These are phyloP conservation scores for Radopholus similis DNA, from an alignment of 1,140 invertebrate species.

Conservation along the genomic window DNA sequence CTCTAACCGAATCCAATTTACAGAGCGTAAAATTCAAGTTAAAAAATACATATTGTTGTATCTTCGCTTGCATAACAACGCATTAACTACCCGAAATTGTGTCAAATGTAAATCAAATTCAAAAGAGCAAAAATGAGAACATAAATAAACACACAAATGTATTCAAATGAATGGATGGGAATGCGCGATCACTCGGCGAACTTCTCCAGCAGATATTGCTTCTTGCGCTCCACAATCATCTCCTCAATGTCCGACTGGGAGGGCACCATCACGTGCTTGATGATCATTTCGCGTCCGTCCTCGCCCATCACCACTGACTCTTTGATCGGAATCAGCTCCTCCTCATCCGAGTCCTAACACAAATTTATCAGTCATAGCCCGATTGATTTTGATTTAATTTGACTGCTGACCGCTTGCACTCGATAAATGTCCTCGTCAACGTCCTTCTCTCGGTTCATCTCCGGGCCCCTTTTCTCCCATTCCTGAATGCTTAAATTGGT, in stretches of 20 bases:
- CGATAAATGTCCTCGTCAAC: conserved; percentile 52
- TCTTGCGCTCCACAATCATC: conserved; percentile 55
- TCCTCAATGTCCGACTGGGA: conserved; percentile 57
- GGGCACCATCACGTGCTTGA: conserved; percentile 56
- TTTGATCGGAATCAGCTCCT: conserved; percentile 50
- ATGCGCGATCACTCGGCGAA: conserved; percentile 35
- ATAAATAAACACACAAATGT: too few relatives aligned
- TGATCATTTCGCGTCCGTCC: conserved; percentile 51
- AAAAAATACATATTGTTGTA: too few relatives aligned
- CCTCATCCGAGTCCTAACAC: conserved; percentile 50
- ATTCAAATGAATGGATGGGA: too few relatives aligned
- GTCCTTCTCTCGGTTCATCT: conserved; percentile 46
- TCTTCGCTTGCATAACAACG: too few relatives aligned
- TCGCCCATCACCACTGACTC: conserved; percentile 55
- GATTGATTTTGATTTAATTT: too few relatives aligned
- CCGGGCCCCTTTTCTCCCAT: conserved; percentile 37
- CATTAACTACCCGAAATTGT: too few relatives aligned
- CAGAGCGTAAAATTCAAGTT: too few relatives aligned
- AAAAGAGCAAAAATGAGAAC: too few relatives aligned
- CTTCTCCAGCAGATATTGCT: conserved; percentile 47
- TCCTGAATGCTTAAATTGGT: conserved; percentile 22
- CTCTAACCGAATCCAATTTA: too few relatives aligned
- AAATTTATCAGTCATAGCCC: not conserved
- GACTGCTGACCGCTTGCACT: conserved; percentile 37
- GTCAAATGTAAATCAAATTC: too few relatives aligned